Conservation (phyloP, 2,797 vertebrate genomes). For the Acrocephalus scirpaceus region DNA sequence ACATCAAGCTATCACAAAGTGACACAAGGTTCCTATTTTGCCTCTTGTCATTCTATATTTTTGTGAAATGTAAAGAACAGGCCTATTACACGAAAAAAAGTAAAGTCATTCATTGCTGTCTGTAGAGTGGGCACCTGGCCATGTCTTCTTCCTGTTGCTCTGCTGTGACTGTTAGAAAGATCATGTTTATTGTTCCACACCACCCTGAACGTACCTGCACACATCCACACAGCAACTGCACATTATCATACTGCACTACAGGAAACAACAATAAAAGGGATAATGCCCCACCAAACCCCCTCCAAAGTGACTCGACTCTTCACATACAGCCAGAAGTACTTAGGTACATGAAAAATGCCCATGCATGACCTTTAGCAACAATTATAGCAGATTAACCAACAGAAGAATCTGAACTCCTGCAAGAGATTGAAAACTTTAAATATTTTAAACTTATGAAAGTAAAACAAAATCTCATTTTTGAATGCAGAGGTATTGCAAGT, state of each 20-base stretch:
- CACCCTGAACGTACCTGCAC: neutral
- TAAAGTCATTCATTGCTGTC: neutral
- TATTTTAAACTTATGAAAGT: neutral
- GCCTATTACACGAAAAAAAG: neutral
- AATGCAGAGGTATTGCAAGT: slow-evolving; percentile 16
- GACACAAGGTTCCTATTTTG: neutral
- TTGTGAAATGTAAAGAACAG: neutral
- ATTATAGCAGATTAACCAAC: neutral
- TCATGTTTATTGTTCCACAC: neutral
- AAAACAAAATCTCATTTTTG: slow-evolving; percentile 11
- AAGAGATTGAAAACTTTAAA: neutral
- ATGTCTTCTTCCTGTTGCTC: neutral
- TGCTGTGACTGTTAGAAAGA: neutral
- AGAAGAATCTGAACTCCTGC: neutral
- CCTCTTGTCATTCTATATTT: neutral
- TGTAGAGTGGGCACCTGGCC: neutral
- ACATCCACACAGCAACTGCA: neutral
- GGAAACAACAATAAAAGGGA: slow-evolving; percentile 54
- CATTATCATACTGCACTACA: slow-evolving; percentile 2
- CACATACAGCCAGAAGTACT: neutral
- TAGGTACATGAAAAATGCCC: neutral
- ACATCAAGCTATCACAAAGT: neutral
- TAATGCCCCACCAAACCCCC: slow-evolving; percentile 33
- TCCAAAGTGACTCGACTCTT: slow-evolving; percentile 46
- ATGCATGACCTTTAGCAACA: neutral